Base-by-base conservation (phyloP, 2,113 vertebrate genomes). In the Ceratotherium simum region DNA sequence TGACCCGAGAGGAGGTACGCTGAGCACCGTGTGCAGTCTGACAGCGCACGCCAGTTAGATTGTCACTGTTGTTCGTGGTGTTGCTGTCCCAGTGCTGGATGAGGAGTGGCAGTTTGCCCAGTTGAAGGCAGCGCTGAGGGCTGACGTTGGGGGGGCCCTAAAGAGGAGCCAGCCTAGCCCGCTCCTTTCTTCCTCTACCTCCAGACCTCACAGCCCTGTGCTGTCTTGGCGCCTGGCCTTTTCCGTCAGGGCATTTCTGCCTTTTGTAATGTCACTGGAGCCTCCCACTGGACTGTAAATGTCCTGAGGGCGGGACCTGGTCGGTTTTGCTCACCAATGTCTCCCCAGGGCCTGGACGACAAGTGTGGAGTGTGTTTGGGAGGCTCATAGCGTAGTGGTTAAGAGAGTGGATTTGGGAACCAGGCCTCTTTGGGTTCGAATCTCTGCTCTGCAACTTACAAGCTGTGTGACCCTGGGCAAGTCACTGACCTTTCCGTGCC, bases 181-280 rank as follows among this genome's bases (percentile, higher is more conserved):
- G 31, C 51, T 27, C 60, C 1, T 11, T 36, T 69, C 93, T 46
- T 82, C 20, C 2, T 46, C 36, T 58, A 3, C 10, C 0, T 18
- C 88, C 27, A 11, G 8, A 11, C 7, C 20, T 31, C 60, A 31
- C 12, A 39, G 17, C 36, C n/a, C 31, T 27, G 46, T 25, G 0
- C 70, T 79, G 70, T 33, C 92, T 67, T 65, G 46, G 76, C 2
- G 6, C 78, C 88, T 14, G 25, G 39, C 11, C 65, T 12, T 31
- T 51, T 27, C 56, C 27, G 0, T 39, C 33, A 1, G 0, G 13
- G 58, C 58, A 2, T 6, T 62, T 60, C 42, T 5, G 7, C 27
- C 42, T 23, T 60, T n/a, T 33, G 25, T 25, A 3, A 1, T 25
- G 20, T 29, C 56, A 3, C 9, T 6, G 10, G 48, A 33, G 46